These are phyloP conservation scores for Mythimna lalbum DNA, from an alignment of 2,888 invertebrate species.

Conservation along the genomic window DNA sequence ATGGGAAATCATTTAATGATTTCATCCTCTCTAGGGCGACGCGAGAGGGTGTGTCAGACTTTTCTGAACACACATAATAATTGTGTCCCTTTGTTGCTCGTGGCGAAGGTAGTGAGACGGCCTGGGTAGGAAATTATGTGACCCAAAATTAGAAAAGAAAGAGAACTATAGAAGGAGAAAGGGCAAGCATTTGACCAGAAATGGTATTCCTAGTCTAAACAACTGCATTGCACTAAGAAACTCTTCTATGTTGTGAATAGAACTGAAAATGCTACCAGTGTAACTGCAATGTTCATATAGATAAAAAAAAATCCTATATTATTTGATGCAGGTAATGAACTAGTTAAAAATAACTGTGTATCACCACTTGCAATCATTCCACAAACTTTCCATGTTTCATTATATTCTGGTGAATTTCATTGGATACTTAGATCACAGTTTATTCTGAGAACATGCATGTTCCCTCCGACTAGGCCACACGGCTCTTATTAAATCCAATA, in stretches of 20 bases:
- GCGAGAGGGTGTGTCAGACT: too few relatives aligned
- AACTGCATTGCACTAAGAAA: too few relatives aligned
- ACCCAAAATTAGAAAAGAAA: neutral
- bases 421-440: neutral
- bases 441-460: slow-evolving; percentile 18
- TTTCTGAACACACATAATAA: too few relatives aligned
- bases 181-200: too few relatives aligned
- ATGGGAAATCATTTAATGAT: too few relatives aligned
- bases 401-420: slow-evolving; percentile 11
- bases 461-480: slow-evolving; percentile 1
- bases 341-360: neutral
- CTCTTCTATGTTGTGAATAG: too few relatives aligned
- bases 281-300: too few relatives aligned
- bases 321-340: neutral
- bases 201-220: too few relatives aligned
- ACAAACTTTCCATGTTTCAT: slow-evolving; percentile 9
- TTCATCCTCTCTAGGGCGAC: too few relatives aligned
- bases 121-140: neutral
- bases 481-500: neutral
- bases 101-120: neutral
- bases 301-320: neutral
- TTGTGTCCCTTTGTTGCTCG: too few relatives aligned
- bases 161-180: neutral
- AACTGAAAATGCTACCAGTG: too few relatives aligned
- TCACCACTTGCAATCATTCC: neutral